A percentile compares a stretch with the other conserved stretches of the same genome.
Conservation (phyloP, 2,888 invertebrate genomes). For the Drepanosiphum platanoidis region DNA sequence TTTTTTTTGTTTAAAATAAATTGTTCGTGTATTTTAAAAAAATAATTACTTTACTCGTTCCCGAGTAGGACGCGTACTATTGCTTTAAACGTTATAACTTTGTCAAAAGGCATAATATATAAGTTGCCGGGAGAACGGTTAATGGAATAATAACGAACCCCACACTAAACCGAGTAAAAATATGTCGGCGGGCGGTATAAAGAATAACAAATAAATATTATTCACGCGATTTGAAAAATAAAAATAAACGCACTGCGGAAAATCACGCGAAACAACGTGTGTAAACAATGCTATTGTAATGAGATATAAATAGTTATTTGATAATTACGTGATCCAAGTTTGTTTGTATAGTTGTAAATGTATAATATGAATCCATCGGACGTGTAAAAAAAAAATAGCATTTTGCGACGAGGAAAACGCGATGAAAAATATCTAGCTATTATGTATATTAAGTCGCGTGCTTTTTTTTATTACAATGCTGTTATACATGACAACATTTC, state of each 20-base stretch:
- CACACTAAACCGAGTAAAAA: background rate
- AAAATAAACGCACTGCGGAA: background rate
- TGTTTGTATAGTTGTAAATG: background rate
- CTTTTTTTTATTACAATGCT: slow-evolving; percentile 4
- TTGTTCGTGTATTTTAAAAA: background rate
- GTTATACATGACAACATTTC: background rate
- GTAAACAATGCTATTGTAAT: background rate
- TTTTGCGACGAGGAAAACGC: background rate
- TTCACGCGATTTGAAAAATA: background rate
- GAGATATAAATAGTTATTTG: background rate
- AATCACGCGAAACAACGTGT: no score
- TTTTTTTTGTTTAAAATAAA: background rate
- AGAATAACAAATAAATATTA: no score
- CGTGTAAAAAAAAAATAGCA: slow-evolving; percentile 4
- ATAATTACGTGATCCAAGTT: background rate
- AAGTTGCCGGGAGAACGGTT: background rate
- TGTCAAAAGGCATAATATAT: no score
- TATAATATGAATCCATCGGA: background rate
- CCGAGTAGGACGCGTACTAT: no score
- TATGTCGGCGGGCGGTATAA: background rate
- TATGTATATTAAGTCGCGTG: background rate
- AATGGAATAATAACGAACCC: background rate
- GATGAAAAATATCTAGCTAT: background rate
- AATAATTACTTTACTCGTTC: background rate
- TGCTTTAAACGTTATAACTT: no score